Conservation (phyloP, 1,140 invertebrate species). For the Drosophila fuyamai region DNA sequence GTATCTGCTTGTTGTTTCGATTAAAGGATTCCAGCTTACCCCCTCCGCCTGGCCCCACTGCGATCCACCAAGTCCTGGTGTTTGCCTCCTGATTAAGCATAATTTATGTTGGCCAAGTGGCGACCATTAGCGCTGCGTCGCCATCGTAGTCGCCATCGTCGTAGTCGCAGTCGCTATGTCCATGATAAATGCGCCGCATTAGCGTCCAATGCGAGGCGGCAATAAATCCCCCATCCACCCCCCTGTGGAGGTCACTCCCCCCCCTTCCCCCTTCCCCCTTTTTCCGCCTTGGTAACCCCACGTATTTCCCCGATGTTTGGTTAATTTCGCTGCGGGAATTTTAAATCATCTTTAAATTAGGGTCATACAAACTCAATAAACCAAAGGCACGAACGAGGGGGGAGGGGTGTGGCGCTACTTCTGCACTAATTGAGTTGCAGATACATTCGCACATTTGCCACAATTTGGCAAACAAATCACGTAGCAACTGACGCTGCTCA, state of each 20-base stretch:
- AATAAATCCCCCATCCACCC: conserved; percentile 59
- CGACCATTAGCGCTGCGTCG: conserved; percentile 70
- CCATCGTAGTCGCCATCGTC: conserved; percentile 7
- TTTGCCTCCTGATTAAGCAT: conserved; percentile 66
- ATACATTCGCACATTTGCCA: conserved; percentile 60
- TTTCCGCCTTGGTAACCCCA: neutral
- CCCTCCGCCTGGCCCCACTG: neutral
- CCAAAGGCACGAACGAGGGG: conserved; percentile 35
- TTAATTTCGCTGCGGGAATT: conserved; percentile 81
- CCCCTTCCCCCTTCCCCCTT: neutral
- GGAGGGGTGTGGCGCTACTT: neutral
- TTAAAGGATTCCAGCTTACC: conserved; percentile 49
- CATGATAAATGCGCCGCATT: conserved; percentile 79
- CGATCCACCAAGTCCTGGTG: conserved; percentile 5
- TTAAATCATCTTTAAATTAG: conserved; percentile 83
- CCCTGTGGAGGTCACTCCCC: too few species aligned
- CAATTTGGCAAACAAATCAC: conserved; percentile 81
- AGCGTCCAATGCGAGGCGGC: conserved; percentile 59
- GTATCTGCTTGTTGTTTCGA: conserved; percentile 58
- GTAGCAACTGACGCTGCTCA: conserved; percentile 55
- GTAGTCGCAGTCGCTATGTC: conserved; percentile 26
- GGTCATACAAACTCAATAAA: conserved; percentile 80
- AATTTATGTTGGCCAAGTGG: conserved; percentile 78
- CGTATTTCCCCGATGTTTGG: conserved; percentile 60
- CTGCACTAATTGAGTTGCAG: conserved; percentile 63